Evolutionary conservation across 2,888 invertebrate species (phyloP), one percentile per base, ranked within the genome.

Genomic region (Blastobasis lacticolella): DNA sequence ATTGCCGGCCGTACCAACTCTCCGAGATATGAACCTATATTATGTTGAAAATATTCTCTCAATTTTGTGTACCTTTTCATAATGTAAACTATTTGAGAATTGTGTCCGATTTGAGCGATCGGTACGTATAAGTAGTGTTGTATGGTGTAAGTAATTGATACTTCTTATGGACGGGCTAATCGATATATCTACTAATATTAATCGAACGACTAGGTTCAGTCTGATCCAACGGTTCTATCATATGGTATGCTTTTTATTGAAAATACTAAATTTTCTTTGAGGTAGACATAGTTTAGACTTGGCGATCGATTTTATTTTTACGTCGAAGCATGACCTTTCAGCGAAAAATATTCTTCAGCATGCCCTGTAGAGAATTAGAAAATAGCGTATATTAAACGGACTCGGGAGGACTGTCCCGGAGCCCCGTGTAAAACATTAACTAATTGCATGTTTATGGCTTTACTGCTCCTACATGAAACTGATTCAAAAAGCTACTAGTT

Each of bases 361-460:
- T 87, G 87, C 61, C 63, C 64, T 65, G 78, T 85, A 84, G 86
- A 73, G 57, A 55, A 60, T 64, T 75, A 72, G 69, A 64, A 64
- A 7, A 61, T 71, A 75, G 73, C 60, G 64, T 62, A 50, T 62
- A 52, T 64, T 62, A 65, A 59, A 59, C 57, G 61, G 59, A 23
- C 23, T 23, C 23, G 23, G 23, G 23, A 57, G 49, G 54, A 57
- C 59, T 54, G 50, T 60, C 62, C 65, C 69, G 65, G 63, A 63
- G 60, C 59, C 59, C 60, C 64, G 63, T 65, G 63, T 59, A 10
- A 59, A 52, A 55, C 66, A 66, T 62, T 59, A 57, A 75, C 78
- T 81, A 82, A 81, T 81, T 81, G 86, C 85, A 85, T 84, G 84
- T 60, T 58, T 67, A 69, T 73, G 69, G 76, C 81, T 81, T 80